These are phyloP conservation scores for Drosophila colorata DNA, from an alignment of 2,888 invertebrate species.

Conservation along the genomic window DNA sequence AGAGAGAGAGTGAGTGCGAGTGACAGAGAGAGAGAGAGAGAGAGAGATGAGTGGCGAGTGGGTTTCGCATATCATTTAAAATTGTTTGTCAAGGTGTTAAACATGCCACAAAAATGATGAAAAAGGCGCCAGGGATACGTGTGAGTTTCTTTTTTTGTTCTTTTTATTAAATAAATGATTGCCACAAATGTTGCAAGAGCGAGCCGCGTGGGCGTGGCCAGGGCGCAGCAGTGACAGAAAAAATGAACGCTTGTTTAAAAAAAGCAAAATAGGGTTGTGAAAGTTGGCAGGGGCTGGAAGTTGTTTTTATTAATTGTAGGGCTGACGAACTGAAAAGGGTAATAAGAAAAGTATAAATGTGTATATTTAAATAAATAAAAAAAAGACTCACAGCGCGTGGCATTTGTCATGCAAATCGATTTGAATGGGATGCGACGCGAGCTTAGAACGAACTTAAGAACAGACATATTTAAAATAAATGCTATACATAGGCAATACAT, in stretches of 20 bases:
- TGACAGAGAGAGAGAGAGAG: conserved; percentile 7
- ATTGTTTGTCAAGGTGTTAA: conserved; percentile 57
- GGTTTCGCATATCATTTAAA: conserved; percentile 50
- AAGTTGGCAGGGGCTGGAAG: background rate
- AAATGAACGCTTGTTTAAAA: conserved; percentile 8
- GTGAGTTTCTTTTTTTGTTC: background rate
- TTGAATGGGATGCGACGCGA: conserved; percentile 17
- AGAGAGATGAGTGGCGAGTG: conserved; percentile 17
- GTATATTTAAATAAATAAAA: background rate
- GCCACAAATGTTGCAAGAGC: conserved; percentile 15
- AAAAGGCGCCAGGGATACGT: conserved; percentile 20
- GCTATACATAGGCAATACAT: conserved; percentile 21
- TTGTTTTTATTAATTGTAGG: conserved; percentile 14
- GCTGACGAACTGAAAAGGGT: conserved; percentile 21
- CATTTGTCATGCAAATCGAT: conserved; percentile 44
- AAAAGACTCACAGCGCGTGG: conserved; percentile 40
- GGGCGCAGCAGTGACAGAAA: conserved; percentile 5
- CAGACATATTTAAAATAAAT: conserved; percentile 23
- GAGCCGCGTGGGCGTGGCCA: conserved; percentile 1
- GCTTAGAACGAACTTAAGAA: conserved; percentile 51
- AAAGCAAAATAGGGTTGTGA: background rate
- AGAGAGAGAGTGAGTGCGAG: conserved; percentile 22
- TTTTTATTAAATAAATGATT: conserved; percentile 7
- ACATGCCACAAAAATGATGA: conserved; percentile 45
- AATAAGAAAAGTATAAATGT: background rate